Base-by-base conservation (phyloP, 2,797 vertebrate species). In the Glyptemys insculpta region DNA sequence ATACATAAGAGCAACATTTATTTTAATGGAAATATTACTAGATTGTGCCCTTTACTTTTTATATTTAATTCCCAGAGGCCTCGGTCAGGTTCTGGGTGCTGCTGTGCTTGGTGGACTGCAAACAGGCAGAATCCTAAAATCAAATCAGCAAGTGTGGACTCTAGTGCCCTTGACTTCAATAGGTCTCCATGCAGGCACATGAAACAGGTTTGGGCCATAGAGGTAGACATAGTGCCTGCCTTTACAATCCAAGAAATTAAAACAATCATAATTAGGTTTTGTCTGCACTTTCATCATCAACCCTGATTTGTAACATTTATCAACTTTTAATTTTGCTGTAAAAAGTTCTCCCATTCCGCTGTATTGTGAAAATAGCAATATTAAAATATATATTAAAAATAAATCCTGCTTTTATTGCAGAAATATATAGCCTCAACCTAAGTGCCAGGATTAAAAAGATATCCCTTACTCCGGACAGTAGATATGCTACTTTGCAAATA, bases 281-380 rank as follows among this genome's bases (percentile, higher is more conserved):
- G 18, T 37, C n/a, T 37, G 65, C 65, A 23, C 65, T 19, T 68
- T 68, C n/a, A 68, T 21, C n/a, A 37, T 68, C 65, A 37, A n/a
- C 62, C 18, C 34, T 21, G 62, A 68, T 68, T 68, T 21, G n/a
- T 68, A 68, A 68, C 5, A 21, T 4, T 21, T 4, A 37, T 68
- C 10, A 8, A 1, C 1, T 19, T 47, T 41, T 53, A 47, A 54
- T 4, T 87, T 88, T 90, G 49, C 37, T 12, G 50, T 2, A 12
- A 3, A 3, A 87, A 2, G 2, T 80, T 53, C 37, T 31, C 15
- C 44, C 2, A 62, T 49, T 1, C 2, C 23, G 31, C 2, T 44
- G 31, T 29, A 53, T 27, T 6, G 3, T 44, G 29, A 31, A 86
- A 81, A 68, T 1, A 52, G 1, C 12, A 79, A 1, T 11, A 81